Evolutionary conservation across 2,797 vertebrate genomes (phyloP), one percentile per base, ranked within the genome.

Genomic region (Karalla daura): DNA sequence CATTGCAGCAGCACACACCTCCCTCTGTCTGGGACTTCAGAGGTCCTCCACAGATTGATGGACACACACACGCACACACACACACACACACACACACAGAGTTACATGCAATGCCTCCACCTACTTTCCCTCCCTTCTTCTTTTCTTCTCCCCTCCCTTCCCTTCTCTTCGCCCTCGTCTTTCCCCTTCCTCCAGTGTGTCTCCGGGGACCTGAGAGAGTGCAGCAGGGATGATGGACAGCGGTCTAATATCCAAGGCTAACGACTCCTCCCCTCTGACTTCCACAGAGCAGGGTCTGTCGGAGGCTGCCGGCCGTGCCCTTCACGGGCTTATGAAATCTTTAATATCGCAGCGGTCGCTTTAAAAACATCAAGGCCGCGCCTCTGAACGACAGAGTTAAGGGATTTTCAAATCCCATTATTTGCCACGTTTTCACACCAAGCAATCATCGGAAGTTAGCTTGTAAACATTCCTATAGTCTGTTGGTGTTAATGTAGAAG

Each of bases 1-100:
- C 90, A 92, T 88, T 92, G 90, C 90, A 92, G 89, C 81, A 91
- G 83, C 63, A 72, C 74, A 84, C 90, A 86, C 88, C 83, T 86
- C 86, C 85, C 78, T 54, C 75, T 76, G 84, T 85, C 70, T 81
- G 74, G 62, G 83, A 83, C 86, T 79, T 86, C 80, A 83, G 76
- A 80, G 74, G 76, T 83, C 67, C 75, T 82, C 58, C 51, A 63
- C 2, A 61, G 61, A 62, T 83, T 88, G 88, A 89, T 82, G 76
- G 86, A 86, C 75, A 69, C 70, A 40, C 67, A 53, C 69, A 45
- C 58, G 41, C 54, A 64, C 39, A 46, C 36, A 32, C 49, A 36
- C 64, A 41, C 61, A 49, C 39, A 51, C 46, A 14, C 25, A 83
- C 76, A 68, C 71, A 35, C 66, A 49, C 72, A 36, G 52, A 41